Evolutionary conservation across 2,797 vertebrate genomes (phyloP), one percentile per base, ranked within the genome.

Genomic region (Centropyge bicolor): DNA sequence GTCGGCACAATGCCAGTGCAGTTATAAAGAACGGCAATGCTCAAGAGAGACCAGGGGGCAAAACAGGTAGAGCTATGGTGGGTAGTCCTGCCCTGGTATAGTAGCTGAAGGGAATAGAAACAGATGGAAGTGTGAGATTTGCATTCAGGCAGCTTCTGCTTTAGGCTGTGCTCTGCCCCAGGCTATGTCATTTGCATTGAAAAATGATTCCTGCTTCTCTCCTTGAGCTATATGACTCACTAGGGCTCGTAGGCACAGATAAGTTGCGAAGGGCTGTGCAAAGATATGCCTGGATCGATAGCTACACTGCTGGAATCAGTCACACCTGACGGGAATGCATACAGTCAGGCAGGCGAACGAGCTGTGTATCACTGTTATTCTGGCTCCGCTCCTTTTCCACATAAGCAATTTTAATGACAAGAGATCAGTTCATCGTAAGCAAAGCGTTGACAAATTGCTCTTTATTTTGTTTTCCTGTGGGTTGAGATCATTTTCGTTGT

Each of bases 151-250:
- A 62, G 89, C 87, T 72, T 71, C 73, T 13, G 55, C 86, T 86
- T 79, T 71, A 57, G 86, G 83, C 82, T 81, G 81, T 61, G 75
- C 74, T 81, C 36, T 78, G 84, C 92, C 84, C 77, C 61, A 12
- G 86, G 90, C 88, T 57, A 11, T 82, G 88, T 89, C 83, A 90
- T 94, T 93, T 94, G 88, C 91, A 91, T 92, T 91, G 88, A 89
- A 80, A 90, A 89, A 89, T 82, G 80, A 88, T 91, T 91, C 84
- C 80, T 76, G 68, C 71, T 81, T 62, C 80, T 90, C 83, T 88
- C 85, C 69, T 83, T 84, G 82, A 92, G 85, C 86, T 83, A n/a
- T 83, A 85, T 71, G 88, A 90, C 85, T 92, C 87, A 87, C 90
- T 48, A 3, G 71, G 76, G 64, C 84, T 92, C 76, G 80, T 63